A percentile compares a stretch with the other conserved stretches of the same genome.
Evolutionary conservation across 2,888 invertebrate species (phyloP).

Genomic region (Protodeltote pygarga): DNA sequence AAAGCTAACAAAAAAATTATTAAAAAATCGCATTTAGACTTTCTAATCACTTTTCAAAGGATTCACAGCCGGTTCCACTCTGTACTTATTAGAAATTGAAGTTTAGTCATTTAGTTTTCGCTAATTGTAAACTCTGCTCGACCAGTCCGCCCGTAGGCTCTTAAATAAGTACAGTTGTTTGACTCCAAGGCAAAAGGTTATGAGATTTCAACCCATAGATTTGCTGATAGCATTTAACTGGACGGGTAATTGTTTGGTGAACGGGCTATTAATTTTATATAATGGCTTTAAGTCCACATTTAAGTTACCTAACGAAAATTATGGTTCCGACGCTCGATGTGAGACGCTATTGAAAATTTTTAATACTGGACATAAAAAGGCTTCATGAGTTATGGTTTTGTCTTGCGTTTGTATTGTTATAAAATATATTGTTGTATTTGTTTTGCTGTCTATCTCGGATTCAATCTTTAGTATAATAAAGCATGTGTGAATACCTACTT

Average conservation of each 20-base stretch:
- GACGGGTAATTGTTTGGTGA: constrained; percentile 82
- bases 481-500: not conserved
- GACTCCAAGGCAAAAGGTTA: constrained; percentile 83
- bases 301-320: constrained; percentile 76
- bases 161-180: constrained; percentile 60
- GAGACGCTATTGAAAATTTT: constrained; percentile 72
- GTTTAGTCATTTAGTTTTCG: constrained; percentile 29
- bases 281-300: constrained; percentile 77
- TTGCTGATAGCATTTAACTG: constrained; percentile 82
- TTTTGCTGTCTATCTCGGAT: constrained; percentile 31
- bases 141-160: constrained; percentile 44
- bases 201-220: constrained; percentile 83
- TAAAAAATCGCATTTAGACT: no score
- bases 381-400: constrained; percentile 58
- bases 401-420: constrained; percentile 50
- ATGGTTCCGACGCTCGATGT: constrained; percentile 62
- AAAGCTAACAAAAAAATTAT: no score
- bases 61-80: no score
- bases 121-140: constrained; percentile 55
- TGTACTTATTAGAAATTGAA: no score
- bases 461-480: constrained; percentile 20
- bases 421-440: constrained; percentile 41
- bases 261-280: constrained; percentile 80
- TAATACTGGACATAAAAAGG: constrained; percentile 64
- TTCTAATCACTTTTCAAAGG: no score